Percentiles rank a stretch among this genome's conserved stretches.
Conservation (phyloP, 2,888 invertebrate species). For the Epirrita christyi region DNA sequence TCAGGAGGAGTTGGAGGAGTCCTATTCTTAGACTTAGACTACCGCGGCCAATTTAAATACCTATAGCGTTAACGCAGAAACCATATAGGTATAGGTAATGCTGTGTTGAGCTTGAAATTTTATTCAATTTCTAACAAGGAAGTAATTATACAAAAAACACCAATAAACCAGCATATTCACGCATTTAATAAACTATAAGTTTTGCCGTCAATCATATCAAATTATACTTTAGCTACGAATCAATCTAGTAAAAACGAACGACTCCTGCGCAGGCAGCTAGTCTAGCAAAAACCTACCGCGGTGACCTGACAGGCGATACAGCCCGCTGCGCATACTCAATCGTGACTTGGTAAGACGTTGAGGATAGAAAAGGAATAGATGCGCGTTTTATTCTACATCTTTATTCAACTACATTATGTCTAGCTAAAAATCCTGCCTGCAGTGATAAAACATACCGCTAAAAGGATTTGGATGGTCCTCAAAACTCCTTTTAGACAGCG, state of each 20-base stretch:
- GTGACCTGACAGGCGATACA: conserved; percentile 77
- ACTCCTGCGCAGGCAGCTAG: conserved; percentile 57
- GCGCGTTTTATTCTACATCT: too few relatives aligned
- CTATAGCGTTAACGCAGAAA: too few relatives aligned
- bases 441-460: too few relatives aligned
- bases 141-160: conserved; percentile 9
- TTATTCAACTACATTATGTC: too few relatives aligned
- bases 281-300: conserved; percentile 61
- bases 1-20: too few relatives aligned
- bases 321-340: conserved; percentile 70
- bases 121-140: conserved; percentile 1
- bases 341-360: conserved; percentile 39
- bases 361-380: conserved; percentile 4
- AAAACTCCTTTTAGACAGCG: too few relatives aligned
- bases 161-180: conserved; percentile 8
- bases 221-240: conserved; percentile 34
- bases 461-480: too few relatives aligned
- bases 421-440: too few relatives aligned
- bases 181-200: conserved; percentile 5
- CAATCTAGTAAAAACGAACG: conserved; percentile 50
- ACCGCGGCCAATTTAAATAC: too few relatives aligned
- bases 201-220: conserved; percentile 21
- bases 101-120: neutral
- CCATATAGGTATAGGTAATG: too few relatives aligned
- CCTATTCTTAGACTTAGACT: too few relatives aligned